phyloP scores from a whole-genome alignment of 2,797 vertebrate species.

The Staurois parvus region DNA sequence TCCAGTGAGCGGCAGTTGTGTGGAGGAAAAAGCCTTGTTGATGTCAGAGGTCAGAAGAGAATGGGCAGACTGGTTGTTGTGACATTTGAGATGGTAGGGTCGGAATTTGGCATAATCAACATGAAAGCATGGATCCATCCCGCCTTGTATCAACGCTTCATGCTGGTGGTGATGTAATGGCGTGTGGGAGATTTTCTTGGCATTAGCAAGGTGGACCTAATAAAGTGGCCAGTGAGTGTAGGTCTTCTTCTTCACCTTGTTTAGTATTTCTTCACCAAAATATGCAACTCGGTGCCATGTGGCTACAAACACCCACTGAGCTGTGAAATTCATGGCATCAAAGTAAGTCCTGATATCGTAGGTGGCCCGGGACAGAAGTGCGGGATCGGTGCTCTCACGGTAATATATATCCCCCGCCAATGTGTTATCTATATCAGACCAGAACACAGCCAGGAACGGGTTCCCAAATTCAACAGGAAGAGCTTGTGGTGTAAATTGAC shows the following conservation, averaged over 20 bases:
- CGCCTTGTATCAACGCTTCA: no score
- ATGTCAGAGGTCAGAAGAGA: no score
- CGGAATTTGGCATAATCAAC: no score
- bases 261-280: background rate
- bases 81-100: no score
- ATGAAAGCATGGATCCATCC: no score
- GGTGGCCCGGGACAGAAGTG: background rate
- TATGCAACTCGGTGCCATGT: constrained; percentile 46
- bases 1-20: no score
- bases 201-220: no score
- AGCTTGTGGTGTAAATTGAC: background rate
- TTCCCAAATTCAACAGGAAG: background rate
- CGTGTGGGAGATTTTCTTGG: no score
- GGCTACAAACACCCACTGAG: constrained; percentile 42
- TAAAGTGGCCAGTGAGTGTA: no score
- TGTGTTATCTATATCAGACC: constrained; percentile 28
- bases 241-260: constrained; percentile 31
- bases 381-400: background rate
- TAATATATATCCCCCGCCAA: constrained; percentile 24
- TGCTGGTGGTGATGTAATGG: no score
- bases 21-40: no score
- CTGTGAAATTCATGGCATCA: background rate
- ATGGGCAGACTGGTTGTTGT: no score
- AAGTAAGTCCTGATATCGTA: constrained; percentile 20
- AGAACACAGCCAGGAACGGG: constrained; percentile 27